Percentiles rank a stretch among this genome's conserved stretches.
Conservation (phyloP, 2,797 vertebrate genomes). For the Lycodopsis pacificus region DNA sequence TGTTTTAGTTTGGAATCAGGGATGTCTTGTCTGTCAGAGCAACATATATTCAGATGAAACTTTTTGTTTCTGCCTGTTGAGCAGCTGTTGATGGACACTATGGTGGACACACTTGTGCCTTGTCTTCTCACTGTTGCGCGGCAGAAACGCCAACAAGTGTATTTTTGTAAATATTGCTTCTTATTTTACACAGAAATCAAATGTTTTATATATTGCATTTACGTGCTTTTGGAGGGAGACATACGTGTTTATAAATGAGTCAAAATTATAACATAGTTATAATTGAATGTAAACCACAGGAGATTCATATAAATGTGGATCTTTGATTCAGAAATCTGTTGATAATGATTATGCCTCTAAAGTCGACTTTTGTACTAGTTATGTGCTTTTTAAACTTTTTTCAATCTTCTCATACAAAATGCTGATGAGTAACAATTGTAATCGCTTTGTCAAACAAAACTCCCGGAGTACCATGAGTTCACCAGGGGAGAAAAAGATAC, state of each 20-base stretch:
- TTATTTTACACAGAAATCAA: conserved; percentile 46
- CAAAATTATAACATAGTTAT: conserved; percentile 24
- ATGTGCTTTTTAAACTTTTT: conserved; percentile 13
- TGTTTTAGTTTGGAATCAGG: conserved; percentile 55
- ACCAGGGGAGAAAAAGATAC: conserved; percentile 1
- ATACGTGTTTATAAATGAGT: conserved; percentile 43
- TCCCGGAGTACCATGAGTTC: background rate
- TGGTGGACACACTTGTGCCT: conserved; percentile 28
- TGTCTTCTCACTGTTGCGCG: conserved; percentile 13
- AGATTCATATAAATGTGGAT: conserved; percentile 36
- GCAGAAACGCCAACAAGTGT: conserved; percentile 10
- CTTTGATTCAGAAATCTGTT: conserved; percentile 37
- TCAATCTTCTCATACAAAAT: background rate
- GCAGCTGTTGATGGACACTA: conserved; percentile 17
- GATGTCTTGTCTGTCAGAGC: conserved; percentile 47
- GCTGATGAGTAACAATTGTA: conserved; percentile 1
- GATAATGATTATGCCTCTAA: conserved; percentile 17
- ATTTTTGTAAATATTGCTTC: conserved; percentile 70
- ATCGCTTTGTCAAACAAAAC: conserved; percentile 15
- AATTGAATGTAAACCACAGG: conserved; percentile 47
- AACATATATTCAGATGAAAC: conserved; percentile 31
- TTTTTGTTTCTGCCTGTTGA: background rate
- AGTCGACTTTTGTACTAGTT: conserved; percentile 26
- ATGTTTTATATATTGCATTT: conserved; percentile 55
- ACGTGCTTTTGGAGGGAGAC: conserved; percentile 30